phyloP scores from a whole-genome alignment of 2,888 invertebrate species.

The Conus canariensis region DNA sequence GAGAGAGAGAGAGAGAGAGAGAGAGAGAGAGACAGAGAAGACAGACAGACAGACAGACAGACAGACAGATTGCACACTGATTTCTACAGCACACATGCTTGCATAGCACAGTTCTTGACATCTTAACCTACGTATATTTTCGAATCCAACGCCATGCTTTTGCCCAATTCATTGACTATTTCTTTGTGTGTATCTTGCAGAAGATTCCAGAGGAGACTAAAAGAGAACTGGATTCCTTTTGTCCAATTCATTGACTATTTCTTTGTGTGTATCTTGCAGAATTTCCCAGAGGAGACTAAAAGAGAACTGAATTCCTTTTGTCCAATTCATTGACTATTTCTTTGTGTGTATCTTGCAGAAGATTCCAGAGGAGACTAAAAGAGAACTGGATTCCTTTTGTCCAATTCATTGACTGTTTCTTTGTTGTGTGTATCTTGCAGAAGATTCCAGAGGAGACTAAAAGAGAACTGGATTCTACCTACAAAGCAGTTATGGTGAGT shows the following conservation, averaged over 20 bases:
- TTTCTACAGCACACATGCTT: too few species aligned
- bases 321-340: too few species aligned
- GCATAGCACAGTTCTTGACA: too few species aligned
- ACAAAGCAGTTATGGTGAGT: constrained; percentile 50
- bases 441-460: constrained; percentile 41
- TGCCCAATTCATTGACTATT: too few species aligned
- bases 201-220: too few species aligned
- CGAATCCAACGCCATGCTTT: too few species aligned
- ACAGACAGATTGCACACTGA: too few species aligned
- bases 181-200: too few species aligned
- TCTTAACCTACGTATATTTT: too few species aligned
- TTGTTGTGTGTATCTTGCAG: constrained; percentile 16
- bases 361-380: constrained; percentile 38
- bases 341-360: constrained; percentile 31
- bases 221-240: too few species aligned
- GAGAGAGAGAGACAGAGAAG: neutral
- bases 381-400: constrained; percentile 35
- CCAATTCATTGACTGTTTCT: too few species aligned
- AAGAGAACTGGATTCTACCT: constrained; percentile 44
- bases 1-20: neutral
- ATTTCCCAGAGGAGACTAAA: constrained; percentile 39
- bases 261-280: constrained; percentile 26
- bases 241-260: too few species aligned
- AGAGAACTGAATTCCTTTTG: constrained; percentile 35
- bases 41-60: neutral